A percentile compares a stretch with the other conserved stretches of the same genome.
Evolutionary conservation across 2,888 invertebrate genomes (phyloP).

Genomic region (Spodoptera picta): DNA sequence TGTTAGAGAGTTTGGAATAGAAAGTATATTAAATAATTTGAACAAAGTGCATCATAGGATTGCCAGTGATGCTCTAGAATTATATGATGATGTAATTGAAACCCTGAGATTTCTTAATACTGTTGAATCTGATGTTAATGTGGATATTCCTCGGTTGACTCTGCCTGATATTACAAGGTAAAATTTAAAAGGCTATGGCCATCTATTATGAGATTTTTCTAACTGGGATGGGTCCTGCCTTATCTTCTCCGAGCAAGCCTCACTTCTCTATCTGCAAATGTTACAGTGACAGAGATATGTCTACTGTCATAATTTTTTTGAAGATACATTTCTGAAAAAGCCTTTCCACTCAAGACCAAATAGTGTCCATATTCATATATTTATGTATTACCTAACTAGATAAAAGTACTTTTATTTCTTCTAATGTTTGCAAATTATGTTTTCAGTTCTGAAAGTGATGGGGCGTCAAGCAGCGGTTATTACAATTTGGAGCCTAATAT

Average conservation of each 20-base stretch:
- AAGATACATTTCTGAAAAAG: too few species aligned
- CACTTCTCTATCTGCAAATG: too few species aligned
- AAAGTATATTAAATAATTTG: slow-evolving; percentile 76
- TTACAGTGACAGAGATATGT: too few species aligned
- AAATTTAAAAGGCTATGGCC: not conserved
- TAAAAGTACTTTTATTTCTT: not conserved
- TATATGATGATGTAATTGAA: slow-evolving; percentile 81
- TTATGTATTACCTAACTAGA: too few species aligned
- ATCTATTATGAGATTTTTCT: too few species aligned
- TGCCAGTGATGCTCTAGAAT: slow-evolving; percentile 72
- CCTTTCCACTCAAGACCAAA: too few species aligned
- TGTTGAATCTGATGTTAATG: slow-evolving; percentile 76
- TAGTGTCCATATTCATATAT: too few species aligned
- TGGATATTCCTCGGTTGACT: slow-evolving; percentile 73
- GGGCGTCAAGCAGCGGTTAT: slow-evolving; percentile 64
- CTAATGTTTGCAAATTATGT: not conserved
- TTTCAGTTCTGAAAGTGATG: slow-evolving; percentile 73
- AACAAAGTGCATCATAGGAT: slow-evolving; percentile 78
- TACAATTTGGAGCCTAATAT: slow-evolving; percentile 66
- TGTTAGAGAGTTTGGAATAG: slow-evolving; percentile 83
- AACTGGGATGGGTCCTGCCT: too few species aligned
- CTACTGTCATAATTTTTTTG: too few species aligned
- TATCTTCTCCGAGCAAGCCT: too few species aligned
- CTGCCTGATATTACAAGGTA: slow-evolving; percentile 82
- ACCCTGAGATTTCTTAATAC: slow-evolving; percentile 79